Evolutionary conservation across 2,888 invertebrate species (phyloP), one percentile per base, ranked within the genome.

Genomic region (Miltochrista miniata): DNA sequence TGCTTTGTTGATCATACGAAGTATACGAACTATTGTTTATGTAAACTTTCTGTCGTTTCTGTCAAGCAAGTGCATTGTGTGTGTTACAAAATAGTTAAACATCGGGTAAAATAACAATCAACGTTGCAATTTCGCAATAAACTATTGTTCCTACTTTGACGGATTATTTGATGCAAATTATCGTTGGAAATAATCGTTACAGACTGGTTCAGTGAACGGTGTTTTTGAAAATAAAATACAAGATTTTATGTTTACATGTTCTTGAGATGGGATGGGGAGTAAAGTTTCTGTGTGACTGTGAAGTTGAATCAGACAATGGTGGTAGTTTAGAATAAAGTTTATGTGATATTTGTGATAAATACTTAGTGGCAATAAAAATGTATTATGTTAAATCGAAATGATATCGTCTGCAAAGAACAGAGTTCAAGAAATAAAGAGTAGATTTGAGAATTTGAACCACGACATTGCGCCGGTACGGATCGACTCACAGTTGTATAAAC

Each of bases 361-460:
- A 18, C 51, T 54, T 60, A 44, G 48, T 56, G 66, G 2, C 35
- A 52, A 43, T 43, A 67, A 77, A 85, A 82, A 89, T 87, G 87
- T 75, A 76, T 76, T 74, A 70, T 63, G 68, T 66, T 62, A 64
- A 54, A 61, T 74, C 69, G 76, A 87, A 86, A 90, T 91, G 91
- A 79, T 88, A 85, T 87, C 89, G 57, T 81, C 85, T 73, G 76
- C 83, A 55, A 82, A 83, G 70, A 92, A 90, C 72, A 89, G 94
- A 85, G 94, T 94, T 39, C 94, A 93, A 87, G 92, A 93, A 44
- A 94, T 94, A 57, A 94, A 93, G 75, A 93, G 89, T 79, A 93
- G 93, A 83, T 94, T 94, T 71, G 94, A 94, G 70, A 92, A 85
- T 73, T 75, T 93, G 46, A 90, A 75, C 51, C 69, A 67, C 5